Percentiles rank a stretch among this genome's conserved stretches.
These are phyloP conservation scores for Apogon hyalosoma DNA, from an alignment of 2,797 vertebrate genomes.

Conservation along the genomic window DNA sequence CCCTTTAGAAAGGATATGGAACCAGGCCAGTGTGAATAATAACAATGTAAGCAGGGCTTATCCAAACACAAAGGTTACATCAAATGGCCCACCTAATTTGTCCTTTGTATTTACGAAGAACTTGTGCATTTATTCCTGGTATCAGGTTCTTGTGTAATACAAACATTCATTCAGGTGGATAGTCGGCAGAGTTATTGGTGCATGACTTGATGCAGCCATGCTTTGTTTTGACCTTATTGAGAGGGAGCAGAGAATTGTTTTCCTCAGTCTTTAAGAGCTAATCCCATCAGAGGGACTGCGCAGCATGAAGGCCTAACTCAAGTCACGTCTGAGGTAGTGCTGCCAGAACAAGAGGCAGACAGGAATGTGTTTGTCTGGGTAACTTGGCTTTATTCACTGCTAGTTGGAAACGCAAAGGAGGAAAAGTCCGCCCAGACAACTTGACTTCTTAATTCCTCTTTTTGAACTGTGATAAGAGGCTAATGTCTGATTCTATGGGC, in stretches of 20 bases:
- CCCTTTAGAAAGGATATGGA: conserved; percentile 66
- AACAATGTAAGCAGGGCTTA: conserved; percentile 38
- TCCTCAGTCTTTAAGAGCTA: conserved; percentile 74
- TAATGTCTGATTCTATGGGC: conserved; percentile 32
- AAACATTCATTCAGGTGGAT: conserved; percentile 54
- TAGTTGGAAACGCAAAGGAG: conserved; percentile 56
- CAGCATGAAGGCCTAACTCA: conserved; percentile 67
- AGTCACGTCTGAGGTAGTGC: conserved; percentile 64
- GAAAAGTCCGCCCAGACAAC: conserved; percentile 54
- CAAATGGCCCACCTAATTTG: conserved; percentile 47
- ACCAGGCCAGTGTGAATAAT: conserved; percentile 54
- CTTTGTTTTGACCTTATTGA: conserved; percentile 71
- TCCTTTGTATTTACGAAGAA: conserved; percentile 38
- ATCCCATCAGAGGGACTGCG: conserved; percentile 75
- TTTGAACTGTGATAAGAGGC: conserved; percentile 37
- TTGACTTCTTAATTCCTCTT: conserved; percentile 63
- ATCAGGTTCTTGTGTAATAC: conserved; percentile 31
- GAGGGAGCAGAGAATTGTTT: conserved; percentile 71
- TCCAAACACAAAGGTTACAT: conserved; percentile 55
- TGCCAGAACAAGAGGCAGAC: conserved; percentile 70
- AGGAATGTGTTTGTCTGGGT: conserved; percentile 80
- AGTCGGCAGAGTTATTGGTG: conserved; percentile 57
- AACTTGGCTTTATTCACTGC: conserved; percentile 65
- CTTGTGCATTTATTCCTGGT: conserved; percentile 23
- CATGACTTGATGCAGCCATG: conserved; percentile 41